Evolutionary conservation across 2,113 vertebrate species (phyloP).

Genomic region (Carettochelys insculpta): DNA sequence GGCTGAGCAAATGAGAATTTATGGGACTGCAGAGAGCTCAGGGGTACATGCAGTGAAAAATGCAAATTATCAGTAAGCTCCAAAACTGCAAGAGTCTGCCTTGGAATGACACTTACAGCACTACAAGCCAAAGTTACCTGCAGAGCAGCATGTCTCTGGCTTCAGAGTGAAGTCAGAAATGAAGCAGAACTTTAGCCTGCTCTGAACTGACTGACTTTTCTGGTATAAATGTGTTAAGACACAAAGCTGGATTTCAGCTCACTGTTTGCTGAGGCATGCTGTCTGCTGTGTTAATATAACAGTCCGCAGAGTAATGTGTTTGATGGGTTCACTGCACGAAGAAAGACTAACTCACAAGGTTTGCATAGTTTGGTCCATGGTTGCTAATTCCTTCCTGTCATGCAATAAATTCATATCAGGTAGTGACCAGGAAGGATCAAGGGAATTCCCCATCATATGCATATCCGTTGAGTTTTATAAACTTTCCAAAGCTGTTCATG

Average conservation of each 20-base stretch:
- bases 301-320: not conserved
- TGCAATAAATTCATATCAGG: not conserved
- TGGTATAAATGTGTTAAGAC: not conserved
- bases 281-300: not conserved
- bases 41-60: not conserved
- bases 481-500: not conserved
- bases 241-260: not conserved
- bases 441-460: conserved; percentile 54
- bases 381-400: conserved; percentile 2
- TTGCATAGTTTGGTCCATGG: not conserved
- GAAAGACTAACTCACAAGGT: not conserved
- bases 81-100: not conserved
- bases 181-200: not conserved
- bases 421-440: conserved; percentile 39
- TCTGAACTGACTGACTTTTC: not conserved
- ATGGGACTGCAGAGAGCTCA: not conserved
- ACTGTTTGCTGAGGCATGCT: not conserved
- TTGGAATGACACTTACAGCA: not conserved
- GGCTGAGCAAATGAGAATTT: not conserved
- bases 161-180: not conserved
- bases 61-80: not conserved
- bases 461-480: conserved; percentile 23
- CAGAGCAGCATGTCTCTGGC: not conserved
- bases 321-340: not conserved
- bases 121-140: not conserved